Evolutionary conservation across 1,140 invertebrate genomes (phyloP).

Genomic region (Ectropis grisescens): DNA sequence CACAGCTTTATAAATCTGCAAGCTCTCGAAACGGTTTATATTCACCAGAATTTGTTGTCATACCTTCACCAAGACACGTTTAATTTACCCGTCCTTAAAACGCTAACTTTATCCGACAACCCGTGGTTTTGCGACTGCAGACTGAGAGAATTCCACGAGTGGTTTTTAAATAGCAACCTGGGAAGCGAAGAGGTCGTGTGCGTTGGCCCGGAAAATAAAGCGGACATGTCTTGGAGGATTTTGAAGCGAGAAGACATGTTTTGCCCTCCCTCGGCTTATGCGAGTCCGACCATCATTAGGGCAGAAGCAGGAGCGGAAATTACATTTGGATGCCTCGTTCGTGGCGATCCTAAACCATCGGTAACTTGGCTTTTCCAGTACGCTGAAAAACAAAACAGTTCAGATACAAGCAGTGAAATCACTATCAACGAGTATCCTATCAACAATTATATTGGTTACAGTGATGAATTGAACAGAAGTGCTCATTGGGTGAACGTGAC

Average conservation of each 20-base stretch:
- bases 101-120: slow-evolving; percentile 84
- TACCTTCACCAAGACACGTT: slow-evolving; percentile 52
- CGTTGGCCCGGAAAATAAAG: slow-evolving; percentile 31
- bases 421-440: slow-evolving; percentile 29
- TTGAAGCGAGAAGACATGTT: slow-evolving; percentile 45
- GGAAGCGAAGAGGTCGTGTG: slow-evolving; percentile 54
- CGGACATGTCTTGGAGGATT: slow-evolving; percentile 34
- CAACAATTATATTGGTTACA: slow-evolving; percentile 37
- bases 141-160: slow-evolving; percentile 82
- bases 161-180: slow-evolving; percentile 77
- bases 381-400: slow-evolving; percentile 33
- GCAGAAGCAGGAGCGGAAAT: slow-evolving; percentile 52
- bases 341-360: slow-evolving; percentile 84
- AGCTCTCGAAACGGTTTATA: slow-evolving; percentile 49
- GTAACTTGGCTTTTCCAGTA: slow-evolving; percentile 86
- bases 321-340: slow-evolving; percentile 84
- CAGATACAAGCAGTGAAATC: slow-evolving; percentile 35
- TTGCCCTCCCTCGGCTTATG: slow-evolving; percentile 37
- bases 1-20: slow-evolving; percentile 70
- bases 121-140: slow-evolving; percentile 92
- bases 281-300: slow-evolving; percentile 45
- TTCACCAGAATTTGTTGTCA: slow-evolving; percentile 50
- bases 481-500: slow-evolving; percentile 60
- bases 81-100: slow-evolving; percentile 74
- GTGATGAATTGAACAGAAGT: slow-evolving; percentile 49